Percentiles rank a stretch among this genome's conserved stretches.
These are phyloP conservation scores for Harpagoxenus sublaevis DNA, from an alignment of 2,888 invertebrate genomes.

Conservation along the genomic window DNA sequence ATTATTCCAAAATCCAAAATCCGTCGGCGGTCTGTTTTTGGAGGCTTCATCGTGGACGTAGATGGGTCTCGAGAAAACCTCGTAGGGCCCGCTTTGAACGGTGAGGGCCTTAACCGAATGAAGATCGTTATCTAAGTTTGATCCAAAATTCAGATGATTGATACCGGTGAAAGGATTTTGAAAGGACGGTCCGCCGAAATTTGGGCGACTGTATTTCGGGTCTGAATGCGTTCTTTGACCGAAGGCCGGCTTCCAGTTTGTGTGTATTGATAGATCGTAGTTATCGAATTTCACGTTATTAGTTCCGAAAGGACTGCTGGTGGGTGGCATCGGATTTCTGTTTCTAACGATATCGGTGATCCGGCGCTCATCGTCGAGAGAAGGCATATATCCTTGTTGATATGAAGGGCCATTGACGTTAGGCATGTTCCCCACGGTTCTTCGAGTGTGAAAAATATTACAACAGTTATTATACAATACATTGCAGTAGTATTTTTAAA, in stretches of 20 bases:
- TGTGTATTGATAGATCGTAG: constrained; percentile 1
- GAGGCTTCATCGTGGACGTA: constrained; percentile 19
- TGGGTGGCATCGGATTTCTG: constrained; percentile 3
- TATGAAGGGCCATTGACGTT: neutral
- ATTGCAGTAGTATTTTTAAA: neutral
- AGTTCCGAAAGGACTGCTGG: neutral
- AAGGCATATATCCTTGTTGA: constrained; percentile 40
- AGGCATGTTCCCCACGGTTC: neutral
- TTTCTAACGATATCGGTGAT: constrained; percentile 58
- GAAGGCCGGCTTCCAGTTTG: neutral
- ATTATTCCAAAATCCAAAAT: constrained; percentile 39
- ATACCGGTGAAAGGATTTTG: constrained; percentile 19
- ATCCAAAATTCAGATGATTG: constrained; percentile 7
- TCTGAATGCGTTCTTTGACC: constrained; percentile 20
- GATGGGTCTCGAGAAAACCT: constrained; percentile 34
- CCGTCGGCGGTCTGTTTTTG: neutral
- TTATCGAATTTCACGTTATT: neutral
- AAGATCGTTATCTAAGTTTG: constrained; percentile 25
- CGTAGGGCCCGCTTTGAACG: constrained; percentile 13
- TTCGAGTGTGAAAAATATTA: constrained; percentile 5
- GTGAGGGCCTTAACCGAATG: constrained; percentile 17
- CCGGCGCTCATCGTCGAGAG: constrained; percentile 61
- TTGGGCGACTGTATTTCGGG: neutral
- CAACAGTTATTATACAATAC: neutral
- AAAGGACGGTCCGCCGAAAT: neutral